phyloP scores from a whole-genome alignment of 2,797 vertebrate species.

The Sphenodon punctatus region DNA sequence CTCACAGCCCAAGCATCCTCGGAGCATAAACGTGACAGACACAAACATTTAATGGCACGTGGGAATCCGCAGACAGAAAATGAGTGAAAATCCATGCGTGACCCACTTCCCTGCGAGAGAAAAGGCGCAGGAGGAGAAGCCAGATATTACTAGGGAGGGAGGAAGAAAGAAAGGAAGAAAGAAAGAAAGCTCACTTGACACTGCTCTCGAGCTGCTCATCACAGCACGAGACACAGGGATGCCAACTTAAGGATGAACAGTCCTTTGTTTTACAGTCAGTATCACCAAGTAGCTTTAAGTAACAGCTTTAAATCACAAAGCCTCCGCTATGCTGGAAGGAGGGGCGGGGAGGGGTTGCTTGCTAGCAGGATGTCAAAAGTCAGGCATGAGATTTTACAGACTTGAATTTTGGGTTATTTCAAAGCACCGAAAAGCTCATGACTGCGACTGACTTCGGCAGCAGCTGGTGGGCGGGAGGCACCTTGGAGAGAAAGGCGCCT shows the following conservation, averaged over 20 bases:
- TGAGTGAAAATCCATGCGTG: background rate
- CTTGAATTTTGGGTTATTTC: no score
- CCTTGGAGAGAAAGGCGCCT: no score
- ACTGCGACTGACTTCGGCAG: no score
- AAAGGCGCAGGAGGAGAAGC: constrained; percentile 44
- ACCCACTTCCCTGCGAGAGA: constrained; percentile 27
- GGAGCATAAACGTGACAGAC: background rate
- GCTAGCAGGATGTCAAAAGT: background rate
- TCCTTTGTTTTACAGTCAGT: no score
- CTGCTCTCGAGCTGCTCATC: background rate
- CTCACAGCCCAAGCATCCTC: no score
- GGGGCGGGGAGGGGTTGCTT: background rate
- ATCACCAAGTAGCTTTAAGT: no score
- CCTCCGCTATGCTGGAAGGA: background rate
- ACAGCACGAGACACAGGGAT: background rate
- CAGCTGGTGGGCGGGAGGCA: no score
- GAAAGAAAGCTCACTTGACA: constrained; percentile 32
- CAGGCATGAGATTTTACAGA: no score
- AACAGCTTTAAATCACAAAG: no score
- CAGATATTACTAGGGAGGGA: constrained; percentile 4
- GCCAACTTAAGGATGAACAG: no score
- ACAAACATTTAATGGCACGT: background rate
- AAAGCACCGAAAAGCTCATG: no score
- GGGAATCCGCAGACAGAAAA: background rate
- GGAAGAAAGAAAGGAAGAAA: constrained; percentile 44